phyloP scores from a whole-genome alignment of 2,888 invertebrate species.

The Dyspetes luteomarginatus region DNA sequence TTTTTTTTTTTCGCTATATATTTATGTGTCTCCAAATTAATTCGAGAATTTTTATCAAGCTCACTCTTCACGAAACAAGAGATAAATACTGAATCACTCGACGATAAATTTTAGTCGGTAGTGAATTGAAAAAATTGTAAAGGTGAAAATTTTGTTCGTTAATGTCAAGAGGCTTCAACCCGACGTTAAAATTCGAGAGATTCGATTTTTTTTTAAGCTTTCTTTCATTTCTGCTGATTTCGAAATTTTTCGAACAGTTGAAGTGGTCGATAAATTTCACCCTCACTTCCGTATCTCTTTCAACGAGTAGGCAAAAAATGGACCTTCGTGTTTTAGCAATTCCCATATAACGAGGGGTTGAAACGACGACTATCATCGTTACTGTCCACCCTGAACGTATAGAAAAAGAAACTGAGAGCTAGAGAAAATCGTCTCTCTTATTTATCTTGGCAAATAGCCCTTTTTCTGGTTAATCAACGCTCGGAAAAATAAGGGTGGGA shows the following conservation, averaged over 20 bases:
- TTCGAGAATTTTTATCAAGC: background rate
- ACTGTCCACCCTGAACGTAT: background rate
- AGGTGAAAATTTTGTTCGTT: background rate
- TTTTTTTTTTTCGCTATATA: too few species aligned
- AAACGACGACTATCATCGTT: background rate
- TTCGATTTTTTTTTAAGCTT: background rate
- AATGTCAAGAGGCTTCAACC: background rate
- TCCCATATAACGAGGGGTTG: background rate
- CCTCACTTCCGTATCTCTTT: background rate
- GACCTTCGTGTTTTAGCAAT: background rate
- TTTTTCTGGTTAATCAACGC: background rate
- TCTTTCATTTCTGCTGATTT: background rate
- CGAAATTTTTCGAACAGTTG: background rate
- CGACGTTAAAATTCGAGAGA: background rate
- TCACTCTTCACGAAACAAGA: background rate
- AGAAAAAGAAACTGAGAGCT: too few species aligned
- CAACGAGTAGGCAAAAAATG: background rate
- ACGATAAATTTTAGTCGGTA: too few species aligned
- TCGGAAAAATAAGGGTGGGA: background rate
- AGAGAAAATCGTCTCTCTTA: background rate
- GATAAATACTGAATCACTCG: too few species aligned
- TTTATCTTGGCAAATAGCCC: background rate
- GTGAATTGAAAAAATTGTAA: background rate
- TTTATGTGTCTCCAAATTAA: too few species aligned
- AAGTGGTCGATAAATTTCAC: constrained; percentile 19